Percentiles rank a stretch among this genome's conserved stretches.
Evolutionary conservation across 2,113 vertebrate species (phyloP).

Genomic region (Neopipo cinnamomea): DNA sequence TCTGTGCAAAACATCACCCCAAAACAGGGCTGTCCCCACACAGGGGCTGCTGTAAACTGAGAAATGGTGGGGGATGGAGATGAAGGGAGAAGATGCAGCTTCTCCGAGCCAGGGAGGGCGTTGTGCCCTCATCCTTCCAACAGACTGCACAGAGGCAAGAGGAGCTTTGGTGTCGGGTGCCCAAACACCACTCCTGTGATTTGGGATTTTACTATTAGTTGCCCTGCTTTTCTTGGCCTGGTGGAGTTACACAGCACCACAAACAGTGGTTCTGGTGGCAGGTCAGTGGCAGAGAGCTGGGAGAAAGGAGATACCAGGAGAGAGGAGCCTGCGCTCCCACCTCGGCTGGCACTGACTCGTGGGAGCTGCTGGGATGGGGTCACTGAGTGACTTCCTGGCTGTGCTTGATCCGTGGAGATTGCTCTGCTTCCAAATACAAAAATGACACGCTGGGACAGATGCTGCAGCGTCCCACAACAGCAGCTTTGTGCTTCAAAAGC

Average conservation of each 20-base stretch:
- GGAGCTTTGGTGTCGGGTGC: not conserved
- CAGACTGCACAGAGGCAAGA: not conserved
- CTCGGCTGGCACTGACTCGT: not conserved
- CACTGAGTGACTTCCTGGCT: not conserved
- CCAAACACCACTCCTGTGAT: not conserved
- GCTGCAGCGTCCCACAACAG: constrained; percentile 10
- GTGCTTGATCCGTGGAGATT: not conserved
- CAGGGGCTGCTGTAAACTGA: not conserved
- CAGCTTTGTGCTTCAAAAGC: constrained; percentile 30
- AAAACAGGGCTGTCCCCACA: not conserved
- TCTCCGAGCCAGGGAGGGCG: not conserved
- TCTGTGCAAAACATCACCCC: not conserved
- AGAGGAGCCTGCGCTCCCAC: not conserved
- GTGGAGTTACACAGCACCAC: not conserved
- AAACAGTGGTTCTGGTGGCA: not conserved
- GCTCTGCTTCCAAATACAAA: constrained; percentile 36
- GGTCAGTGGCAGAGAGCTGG: not conserved
- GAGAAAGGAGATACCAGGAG: not conserved
- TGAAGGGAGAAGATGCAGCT: not conserved
- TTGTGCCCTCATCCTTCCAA: not conserved
- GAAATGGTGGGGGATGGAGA: not conserved
- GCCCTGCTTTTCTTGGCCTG: not conserved
- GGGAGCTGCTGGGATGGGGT: not conserved
- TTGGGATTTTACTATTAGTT: not conserved
- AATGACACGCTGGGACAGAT: constrained; percentile 1